A percentile compares a stretch with the other conserved stretches of the same genome.
Evolutionary conservation across 2,888 invertebrate species (phyloP).

Genomic region (Drosophila phalerata): DNA sequence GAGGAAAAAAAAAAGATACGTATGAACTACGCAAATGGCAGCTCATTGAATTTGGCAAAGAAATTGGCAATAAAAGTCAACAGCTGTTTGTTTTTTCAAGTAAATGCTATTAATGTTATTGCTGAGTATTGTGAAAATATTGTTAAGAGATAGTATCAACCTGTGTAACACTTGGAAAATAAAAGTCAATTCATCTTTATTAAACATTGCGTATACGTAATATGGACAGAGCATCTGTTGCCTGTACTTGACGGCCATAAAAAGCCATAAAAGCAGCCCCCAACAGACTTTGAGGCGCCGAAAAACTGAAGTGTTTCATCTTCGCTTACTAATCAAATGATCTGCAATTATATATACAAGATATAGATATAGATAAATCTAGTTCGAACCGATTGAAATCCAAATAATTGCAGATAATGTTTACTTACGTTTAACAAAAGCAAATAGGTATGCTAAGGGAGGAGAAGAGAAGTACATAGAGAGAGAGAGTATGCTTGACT

Average conservation of each 20-base stretch:
- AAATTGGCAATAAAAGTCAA: slow-evolving; percentile 37
- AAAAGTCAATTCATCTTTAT: slow-evolving; percentile 19
- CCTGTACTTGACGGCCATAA: slow-evolving; percentile 32
- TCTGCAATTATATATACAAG: slow-evolving; percentile 29
- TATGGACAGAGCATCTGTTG: slow-evolving; percentile 41
- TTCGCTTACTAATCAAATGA: slow-evolving; percentile 17
- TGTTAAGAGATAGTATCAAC: slow-evolving; percentile 21
- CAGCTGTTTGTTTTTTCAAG: slow-evolving; percentile 47
- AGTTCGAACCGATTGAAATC: slow-evolving; percentile 29
- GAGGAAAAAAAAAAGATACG: neutral
- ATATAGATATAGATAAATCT: slow-evolving; percentile 1
- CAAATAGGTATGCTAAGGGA: neutral
- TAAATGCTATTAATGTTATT: slow-evolving; percentile 48
- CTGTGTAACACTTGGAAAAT: slow-evolving; percentile 11
- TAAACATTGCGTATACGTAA: slow-evolving; percentile 49
- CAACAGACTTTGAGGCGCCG: slow-evolving; percentile 14
- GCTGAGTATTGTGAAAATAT: slow-evolving; percentile 44
- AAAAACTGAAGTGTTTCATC: slow-evolving; percentile 20
- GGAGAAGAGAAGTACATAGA: no score
- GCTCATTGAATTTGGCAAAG: slow-evolving; percentile 44
- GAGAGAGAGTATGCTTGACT: neutral
- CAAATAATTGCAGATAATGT: slow-evolving; percentile 27
- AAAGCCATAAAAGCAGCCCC: slow-evolving; percentile 17
- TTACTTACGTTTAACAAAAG: slow-evolving; percentile 24
- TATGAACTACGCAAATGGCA: slow-evolving; percentile 53